A percentile compares a stretch with the other conserved stretches of the same genome.
phyloP scores from a whole-genome alignment of 2,797 vertebrate genomes.

The Sorex maritimensis region DNA sequence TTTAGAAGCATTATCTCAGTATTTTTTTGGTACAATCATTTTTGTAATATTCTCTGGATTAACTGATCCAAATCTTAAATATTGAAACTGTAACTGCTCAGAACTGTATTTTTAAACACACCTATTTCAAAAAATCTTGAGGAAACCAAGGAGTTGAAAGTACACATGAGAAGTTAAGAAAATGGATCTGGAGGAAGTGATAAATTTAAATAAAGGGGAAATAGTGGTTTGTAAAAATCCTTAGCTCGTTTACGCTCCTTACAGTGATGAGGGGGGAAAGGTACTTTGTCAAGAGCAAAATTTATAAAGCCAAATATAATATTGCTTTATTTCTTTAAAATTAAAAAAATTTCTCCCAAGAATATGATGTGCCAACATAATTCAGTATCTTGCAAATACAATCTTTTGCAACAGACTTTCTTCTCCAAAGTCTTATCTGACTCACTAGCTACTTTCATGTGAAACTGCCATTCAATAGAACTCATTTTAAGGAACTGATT shows the following conservation, averaged over 20 bases:
- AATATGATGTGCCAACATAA: not conserved
- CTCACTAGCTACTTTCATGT: not conserved
- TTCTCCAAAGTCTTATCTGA: conserved; percentile 48
- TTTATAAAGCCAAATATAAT: not conserved
- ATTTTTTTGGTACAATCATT: not conserved
- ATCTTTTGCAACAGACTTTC: not conserved
- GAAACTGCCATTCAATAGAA: not conserved
- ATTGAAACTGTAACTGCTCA: not conserved
- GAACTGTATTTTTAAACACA: not conserved
- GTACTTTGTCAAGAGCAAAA: not conserved
- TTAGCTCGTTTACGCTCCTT: not conserved
- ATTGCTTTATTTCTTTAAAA: not conserved
- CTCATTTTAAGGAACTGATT: conserved; percentile 23
- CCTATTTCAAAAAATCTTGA: not conserved
- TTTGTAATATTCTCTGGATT: not conserved
- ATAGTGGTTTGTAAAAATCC: not conserved
- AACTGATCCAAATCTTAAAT: not conserved
- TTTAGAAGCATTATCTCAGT: not conserved
- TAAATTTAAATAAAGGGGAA: not conserved
- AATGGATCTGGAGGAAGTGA: not conserved
- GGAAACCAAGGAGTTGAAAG: not conserved
- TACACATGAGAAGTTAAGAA: not conserved
- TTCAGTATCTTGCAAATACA: conserved; percentile 19
- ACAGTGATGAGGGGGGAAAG: not conserved
- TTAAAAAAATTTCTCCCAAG: conserved; percentile 36